These are phyloP conservation scores for Stenoptilia bipunctidactyla DNA, from an alignment of 2,888 invertebrate genomes.

Conservation along the genomic window DNA sequence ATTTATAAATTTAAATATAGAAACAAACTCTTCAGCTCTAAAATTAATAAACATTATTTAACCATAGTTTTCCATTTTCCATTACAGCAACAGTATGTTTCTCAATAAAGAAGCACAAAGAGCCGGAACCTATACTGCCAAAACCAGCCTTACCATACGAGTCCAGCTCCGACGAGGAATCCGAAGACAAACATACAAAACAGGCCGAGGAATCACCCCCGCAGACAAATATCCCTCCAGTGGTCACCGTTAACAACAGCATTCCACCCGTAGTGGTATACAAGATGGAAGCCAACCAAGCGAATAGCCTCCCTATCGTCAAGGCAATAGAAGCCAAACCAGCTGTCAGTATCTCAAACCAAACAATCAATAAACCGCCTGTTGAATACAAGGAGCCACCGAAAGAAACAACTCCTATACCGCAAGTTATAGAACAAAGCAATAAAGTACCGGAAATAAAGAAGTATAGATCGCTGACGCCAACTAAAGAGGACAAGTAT, in stretches of 20 bases:
- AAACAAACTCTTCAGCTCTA: too few species aligned
- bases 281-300: conserved; percentile 38
- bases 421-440: conserved; percentile 9
- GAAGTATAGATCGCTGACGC: conserved; percentile 12
- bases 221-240: conserved; percentile 19
- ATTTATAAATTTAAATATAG: too few species aligned
- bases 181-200: conserved; percentile 26
- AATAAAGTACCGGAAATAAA: conserved; percentile 15
- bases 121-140: conserved; percentile 74
- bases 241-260: conserved; percentile 19
- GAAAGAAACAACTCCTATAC: too few species aligned
- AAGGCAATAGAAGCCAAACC: conserved; percentile 21
- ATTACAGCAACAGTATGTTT: conserved; percentile 82
- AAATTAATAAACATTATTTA: too few species aligned
- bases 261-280: conserved; percentile 43
- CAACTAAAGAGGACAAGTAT: conserved; percentile 14
- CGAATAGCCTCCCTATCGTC: conserved; percentile 27
- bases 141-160: conserved; percentile 84
- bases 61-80: too few species aligned
- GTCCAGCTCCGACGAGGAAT: conserved; percentile 78
- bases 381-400: background rate
- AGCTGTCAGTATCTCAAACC: background rate
- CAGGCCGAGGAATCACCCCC: conserved; percentile 18
- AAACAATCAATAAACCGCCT: conserved; percentile 1
- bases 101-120: conserved; percentile 87